Conservation (phyloP, 2,113 vertebrate species). For the Oreochromis aureus region DNA sequence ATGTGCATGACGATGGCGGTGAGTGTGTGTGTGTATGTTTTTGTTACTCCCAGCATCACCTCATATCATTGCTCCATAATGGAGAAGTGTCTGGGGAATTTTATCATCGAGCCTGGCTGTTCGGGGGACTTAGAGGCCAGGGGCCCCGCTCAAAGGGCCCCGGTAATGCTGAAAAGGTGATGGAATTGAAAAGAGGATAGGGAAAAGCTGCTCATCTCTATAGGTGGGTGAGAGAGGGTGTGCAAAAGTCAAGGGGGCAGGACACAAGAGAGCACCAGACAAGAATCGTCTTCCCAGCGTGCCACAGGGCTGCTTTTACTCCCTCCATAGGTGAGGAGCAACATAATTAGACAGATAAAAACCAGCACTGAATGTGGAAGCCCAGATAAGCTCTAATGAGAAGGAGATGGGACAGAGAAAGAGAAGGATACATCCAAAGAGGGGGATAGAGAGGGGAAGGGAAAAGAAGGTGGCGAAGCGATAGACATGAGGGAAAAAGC, state of each 20-base stretch:
- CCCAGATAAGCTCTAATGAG: conserved; percentile 73
- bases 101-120: conserved; percentile 56
- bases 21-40: not conserved
- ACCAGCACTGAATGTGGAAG: conserved; percentile 50
- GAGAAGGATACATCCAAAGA: not conserved
- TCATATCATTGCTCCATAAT: conserved; percentile 53
- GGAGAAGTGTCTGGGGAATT: conserved; percentile 60
- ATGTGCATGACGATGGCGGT: not conserved
- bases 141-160: conserved; percentile 58
- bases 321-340: conserved; percentile 65
- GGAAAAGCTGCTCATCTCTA: conserved; percentile 22
- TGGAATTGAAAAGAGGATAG: conserved; percentile 34
- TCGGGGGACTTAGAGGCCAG: conserved; percentile 8
- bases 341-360: conserved; percentile 78
- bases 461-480: not conserved
- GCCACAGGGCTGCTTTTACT: conserved; percentile 23
- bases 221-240: not conserved
- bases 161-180: conserved; percentile 59
- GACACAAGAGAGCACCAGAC: conserved; percentile 5
- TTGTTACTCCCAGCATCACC: conserved; percentile 22
- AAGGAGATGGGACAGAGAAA: conserved; percentile 26
- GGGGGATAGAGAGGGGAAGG: not conserved
- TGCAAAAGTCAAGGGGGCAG: conserved; percentile 48
- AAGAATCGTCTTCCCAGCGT: conserved; percentile 43
- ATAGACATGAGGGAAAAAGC: not conserved